These are phyloP conservation scores for Synanceia verrucosa DNA, from an alignment of 2,797 vertebrate genomes.

Conservation along the genomic window DNA sequence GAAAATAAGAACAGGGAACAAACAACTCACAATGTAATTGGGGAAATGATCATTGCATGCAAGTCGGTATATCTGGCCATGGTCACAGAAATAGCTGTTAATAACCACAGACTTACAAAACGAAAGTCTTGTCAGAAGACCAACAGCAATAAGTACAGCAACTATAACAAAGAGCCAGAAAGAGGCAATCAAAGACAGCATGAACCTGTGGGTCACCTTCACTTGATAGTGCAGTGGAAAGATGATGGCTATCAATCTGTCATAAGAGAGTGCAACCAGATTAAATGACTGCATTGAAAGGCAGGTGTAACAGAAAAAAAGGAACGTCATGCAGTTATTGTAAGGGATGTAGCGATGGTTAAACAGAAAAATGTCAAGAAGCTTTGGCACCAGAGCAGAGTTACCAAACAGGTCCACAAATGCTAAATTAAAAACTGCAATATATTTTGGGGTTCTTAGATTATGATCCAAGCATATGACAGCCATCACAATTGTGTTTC, in stretches of 20 bases:
- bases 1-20: conserved; percentile 27
- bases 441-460: conserved; percentile 61
- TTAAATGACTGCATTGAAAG: conserved; percentile 65
- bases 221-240: conserved; percentile 68
- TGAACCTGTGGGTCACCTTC: conserved; percentile 55
- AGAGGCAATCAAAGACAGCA: conserved; percentile 43
- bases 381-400: conserved; percentile 56
- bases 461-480: conserved; percentile 54
- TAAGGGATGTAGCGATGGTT: conserved; percentile 41
- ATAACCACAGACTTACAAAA: conserved; percentile 68
- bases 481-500: conserved; percentile 57
- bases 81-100: conserved; percentile 73
- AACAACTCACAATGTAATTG: neutral
- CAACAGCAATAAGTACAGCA: neutral
- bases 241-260: conserved; percentile 73
- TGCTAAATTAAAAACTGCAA: conserved; percentile 65
- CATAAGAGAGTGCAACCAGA: conserved; percentile 63
- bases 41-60: conserved; percentile 64
- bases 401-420: conserved; percentile 57
- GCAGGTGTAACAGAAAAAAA: conserved; percentile 53
- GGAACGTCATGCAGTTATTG: conserved; percentile 41
- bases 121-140: conserved; percentile 64
- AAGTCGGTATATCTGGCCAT: conserved; percentile 65
- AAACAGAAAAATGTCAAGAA: conserved; percentile 60
- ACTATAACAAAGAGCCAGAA: conserved; percentile 33